Evolutionary conservation across 2,888 invertebrate species (phyloP), one percentile per base, ranked within the genome.

Genomic region (Oscheius sp.): DNA sequence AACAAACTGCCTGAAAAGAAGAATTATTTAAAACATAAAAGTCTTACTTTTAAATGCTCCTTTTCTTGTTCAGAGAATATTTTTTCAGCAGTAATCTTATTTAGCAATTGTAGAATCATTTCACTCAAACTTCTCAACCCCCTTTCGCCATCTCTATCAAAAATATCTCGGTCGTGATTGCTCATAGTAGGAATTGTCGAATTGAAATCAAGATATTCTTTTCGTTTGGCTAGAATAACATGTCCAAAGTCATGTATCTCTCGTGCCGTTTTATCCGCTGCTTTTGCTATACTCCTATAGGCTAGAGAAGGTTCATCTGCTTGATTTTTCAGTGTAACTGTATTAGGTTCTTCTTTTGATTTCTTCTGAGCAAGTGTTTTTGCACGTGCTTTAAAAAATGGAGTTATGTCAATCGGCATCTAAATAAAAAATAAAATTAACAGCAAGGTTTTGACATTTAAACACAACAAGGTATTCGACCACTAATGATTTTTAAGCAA

Each of bases 331-430:
- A n/a, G 8, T 4, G 12, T 4, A 52, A 8, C 33, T 17, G n/a
- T 12, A 33, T 17, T n/a, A 15, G 50, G 10, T n/a, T 50, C 42
- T 15, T 23, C 64, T 33, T 64, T 64, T 3, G 27, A 12, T 20
- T 27, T 37, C 37, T 48, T 52, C 25, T 68, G 68, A 15, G 34
- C 33, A 8, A 68, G n/a, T 12, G 50, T 61, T 27, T 68, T 68
- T 6, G 34, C 29, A 27, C 50, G 23, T 23, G 68, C 68, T 46
- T 68, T 68, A 61, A 68, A 68, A 34, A 46, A 68, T n/a, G 58
- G 33, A 6, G 68, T 68, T 25, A 48, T 4, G 42, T 68, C 68
- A n/a, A 33, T 37, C n/a, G 68, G 52, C 68, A 68, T 68, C 61
- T 61, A 42, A 61, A 61, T n/a, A n/a, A 15, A n/a, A 1, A n/a